These are phyloP conservation scores for Promerops cafer DNA, from an alignment of 2,113 vertebrate genomes.

Conservation along the genomic window DNA sequence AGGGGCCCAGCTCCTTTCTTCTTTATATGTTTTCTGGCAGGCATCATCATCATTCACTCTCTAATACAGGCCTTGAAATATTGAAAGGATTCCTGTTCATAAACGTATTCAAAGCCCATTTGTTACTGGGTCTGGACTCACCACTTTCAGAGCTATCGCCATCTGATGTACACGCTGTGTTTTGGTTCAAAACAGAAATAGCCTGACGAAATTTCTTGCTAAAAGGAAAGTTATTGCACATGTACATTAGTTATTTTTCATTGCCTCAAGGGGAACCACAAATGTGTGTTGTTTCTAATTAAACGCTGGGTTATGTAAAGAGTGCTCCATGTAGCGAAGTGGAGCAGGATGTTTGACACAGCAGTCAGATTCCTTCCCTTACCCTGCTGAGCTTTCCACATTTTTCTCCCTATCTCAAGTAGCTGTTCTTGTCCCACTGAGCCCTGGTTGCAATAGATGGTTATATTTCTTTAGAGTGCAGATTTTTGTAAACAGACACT, in stretches of 20 bases:
- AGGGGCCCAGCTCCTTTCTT: not conserved
- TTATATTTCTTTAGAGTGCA: not conserved
- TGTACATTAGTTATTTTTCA: not conserved
- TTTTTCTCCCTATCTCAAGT: not conserved
- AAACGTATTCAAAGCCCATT: not conserved
- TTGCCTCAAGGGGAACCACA: not conserved
- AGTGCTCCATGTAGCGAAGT: not conserved
- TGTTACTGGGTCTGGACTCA: not conserved
- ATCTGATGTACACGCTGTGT: fast-evolving
- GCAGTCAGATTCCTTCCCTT: not conserved
- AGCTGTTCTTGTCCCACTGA: not conserved
- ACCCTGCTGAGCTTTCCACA: not conserved
- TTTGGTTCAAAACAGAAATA: not conserved
- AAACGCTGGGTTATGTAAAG: constrained; percentile 2
- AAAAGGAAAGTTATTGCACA: not conserved
- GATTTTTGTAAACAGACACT: not conserved
- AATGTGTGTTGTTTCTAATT: not conserved
- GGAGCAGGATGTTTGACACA: not conserved
- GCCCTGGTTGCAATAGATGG: not conserved
- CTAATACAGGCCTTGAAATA: not conserved
- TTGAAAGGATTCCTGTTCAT: not conserved
- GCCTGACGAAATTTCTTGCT: not conserved
- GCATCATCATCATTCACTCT: not conserved
- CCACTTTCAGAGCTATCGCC: not conserved
- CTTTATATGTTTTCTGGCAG: not conserved